phyloP scores from a whole-genome alignment of 1,140 invertebrate genomes.

The Nebria ingens region DNA sequence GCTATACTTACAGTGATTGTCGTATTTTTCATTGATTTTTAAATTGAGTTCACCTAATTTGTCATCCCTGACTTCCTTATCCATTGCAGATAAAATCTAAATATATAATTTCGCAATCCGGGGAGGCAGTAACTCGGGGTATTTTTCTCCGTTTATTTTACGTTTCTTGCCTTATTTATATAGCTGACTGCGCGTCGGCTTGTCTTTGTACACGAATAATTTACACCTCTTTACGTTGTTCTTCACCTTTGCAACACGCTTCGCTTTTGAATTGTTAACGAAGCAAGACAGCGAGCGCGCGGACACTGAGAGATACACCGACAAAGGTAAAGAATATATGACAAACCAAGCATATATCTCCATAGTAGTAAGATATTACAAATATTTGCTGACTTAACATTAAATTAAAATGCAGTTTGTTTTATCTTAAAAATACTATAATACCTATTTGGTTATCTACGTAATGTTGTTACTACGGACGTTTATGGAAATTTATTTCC shows the following conservation, averaged over 20 bases:
- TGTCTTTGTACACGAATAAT: constrained; percentile 1
- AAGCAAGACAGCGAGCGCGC: not conserved
- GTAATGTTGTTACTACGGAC: too few species aligned
- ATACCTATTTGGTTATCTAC: too few species aligned
- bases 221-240: not conserved
- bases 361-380: too few species aligned
- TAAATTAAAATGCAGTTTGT: too few species aligned
- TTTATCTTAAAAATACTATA: too few species aligned
- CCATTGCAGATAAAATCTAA: not conserved
- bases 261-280: constrained; percentile 1
- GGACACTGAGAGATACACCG: too few species aligned
- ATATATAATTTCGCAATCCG: not conserved
- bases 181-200: not conserved
- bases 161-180: not conserved
- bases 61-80: not conserved
- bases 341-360: too few species aligned
- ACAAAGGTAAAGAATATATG: too few species aligned
- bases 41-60: not conserved
- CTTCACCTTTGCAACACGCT: not conserved
- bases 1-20: too few species aligned
- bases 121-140: not conserved
- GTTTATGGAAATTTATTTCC: too few species aligned
- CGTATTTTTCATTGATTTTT: not conserved
- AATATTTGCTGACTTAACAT: too few species aligned
- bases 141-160: not conserved